These are phyloP conservation scores for Vombatus ursinus DNA, from an alignment of 2,113 vertebrate genomes.

Conservation along the genomic window DNA sequence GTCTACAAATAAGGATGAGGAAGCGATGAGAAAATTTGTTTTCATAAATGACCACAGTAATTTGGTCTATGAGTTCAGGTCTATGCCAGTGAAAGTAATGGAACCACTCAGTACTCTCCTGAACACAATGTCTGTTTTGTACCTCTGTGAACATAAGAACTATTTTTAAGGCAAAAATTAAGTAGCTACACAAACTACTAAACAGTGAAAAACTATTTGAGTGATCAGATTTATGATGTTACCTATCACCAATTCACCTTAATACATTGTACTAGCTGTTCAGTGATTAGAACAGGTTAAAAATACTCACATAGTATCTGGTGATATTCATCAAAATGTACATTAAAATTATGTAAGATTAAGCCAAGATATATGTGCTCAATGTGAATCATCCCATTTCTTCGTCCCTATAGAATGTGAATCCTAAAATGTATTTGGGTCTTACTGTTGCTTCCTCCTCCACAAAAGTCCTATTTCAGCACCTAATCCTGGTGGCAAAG, in stretches of 20 bases:
- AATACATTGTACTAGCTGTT: background rate
- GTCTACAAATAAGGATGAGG: constrained; percentile 47
- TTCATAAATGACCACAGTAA: constrained; percentile 47
- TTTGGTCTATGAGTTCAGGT: constrained; percentile 50
- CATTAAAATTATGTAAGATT: background rate
- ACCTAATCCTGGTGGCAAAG: background rate
- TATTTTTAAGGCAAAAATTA: background rate
- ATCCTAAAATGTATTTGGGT: background rate
- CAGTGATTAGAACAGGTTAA: background rate
- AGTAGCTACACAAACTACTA: background rate
- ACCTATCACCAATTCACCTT: background rate
- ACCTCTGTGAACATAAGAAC: background rate
- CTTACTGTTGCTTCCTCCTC: background rate
- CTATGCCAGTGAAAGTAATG: background rate
- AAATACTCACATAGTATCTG: background rate
- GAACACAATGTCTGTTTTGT: background rate
- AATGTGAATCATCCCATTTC: background rate
- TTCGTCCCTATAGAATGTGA: background rate
- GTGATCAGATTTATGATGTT: background rate
- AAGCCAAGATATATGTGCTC: background rate
- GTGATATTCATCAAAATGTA: background rate
- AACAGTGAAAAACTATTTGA: background rate
- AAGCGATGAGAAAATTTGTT: constrained; percentile 60
- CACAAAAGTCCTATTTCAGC: background rate
- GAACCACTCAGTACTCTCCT: background rate